A percentile compares a stretch with the other conserved stretches of the same genome.
phyloP scores from a whole-genome alignment of 64 coral and sea anemone genomes.

The Astreopora myriophthalma region DNA sequence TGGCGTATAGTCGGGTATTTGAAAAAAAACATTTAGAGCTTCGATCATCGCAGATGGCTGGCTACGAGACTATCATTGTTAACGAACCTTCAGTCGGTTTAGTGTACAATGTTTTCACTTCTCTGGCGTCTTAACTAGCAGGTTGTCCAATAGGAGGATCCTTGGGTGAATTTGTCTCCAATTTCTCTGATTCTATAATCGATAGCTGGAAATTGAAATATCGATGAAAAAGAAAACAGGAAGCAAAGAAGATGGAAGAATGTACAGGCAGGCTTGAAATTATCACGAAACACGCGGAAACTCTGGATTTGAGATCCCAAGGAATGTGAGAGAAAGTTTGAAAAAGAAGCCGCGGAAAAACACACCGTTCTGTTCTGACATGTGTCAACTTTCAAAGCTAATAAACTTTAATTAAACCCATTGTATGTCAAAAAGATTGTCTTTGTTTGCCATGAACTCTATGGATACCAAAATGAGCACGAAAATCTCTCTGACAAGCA shows the following conservation, averaged over 20 bases:
- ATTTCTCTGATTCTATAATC: neutral
- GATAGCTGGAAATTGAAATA: constrained; percentile 22
- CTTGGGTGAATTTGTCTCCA: neutral
- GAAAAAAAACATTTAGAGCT: neutral
- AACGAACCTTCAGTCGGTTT: neutral
- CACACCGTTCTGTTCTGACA: neutral
- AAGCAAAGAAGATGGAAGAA: neutral
- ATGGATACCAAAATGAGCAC: constrained; percentile 47
- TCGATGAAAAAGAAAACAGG: constrained; percentile 2
- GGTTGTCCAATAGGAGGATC: neutral
- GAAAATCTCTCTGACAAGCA: neutral
- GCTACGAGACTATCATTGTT: neutral
- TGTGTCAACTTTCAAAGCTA: constrained; percentile 42
- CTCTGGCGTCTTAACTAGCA: neutral
- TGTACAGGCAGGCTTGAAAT: neutral
- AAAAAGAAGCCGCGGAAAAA: constrained; percentile 18
- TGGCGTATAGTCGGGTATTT: neutral
- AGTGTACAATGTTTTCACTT: neutral
- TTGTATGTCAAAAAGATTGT: neutral
- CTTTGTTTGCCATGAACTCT: constrained; percentile 23
- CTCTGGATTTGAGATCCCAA: neutral
- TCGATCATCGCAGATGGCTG: neutral
- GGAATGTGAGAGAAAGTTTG: constrained; percentile 11
- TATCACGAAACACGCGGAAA: constrained; percentile 11
- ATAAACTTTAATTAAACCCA: constrained; percentile 52